These are phyloP conservation scores for Stenichneumon culpator DNA, from an alignment of 2,888 invertebrate genomes.

Conservation along the genomic window DNA sequence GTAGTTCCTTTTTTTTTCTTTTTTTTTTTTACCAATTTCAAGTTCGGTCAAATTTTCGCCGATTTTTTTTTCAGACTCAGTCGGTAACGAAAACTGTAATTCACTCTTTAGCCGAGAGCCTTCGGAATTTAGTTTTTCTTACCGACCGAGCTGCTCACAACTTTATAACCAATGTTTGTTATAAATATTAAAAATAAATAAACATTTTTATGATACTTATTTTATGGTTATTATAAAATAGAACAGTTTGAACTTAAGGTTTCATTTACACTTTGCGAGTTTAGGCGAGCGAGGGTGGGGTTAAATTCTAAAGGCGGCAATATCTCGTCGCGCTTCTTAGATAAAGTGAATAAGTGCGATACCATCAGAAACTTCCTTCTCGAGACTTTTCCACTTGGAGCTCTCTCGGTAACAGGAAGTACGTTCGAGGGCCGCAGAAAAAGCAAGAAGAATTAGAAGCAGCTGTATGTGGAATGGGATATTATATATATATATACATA, in stretches of 20 bases:
- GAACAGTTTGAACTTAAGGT: neutral
- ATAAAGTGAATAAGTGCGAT: constrained; percentile 31
- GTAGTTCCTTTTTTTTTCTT: too few relatives aligned
- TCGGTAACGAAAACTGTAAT: too few relatives aligned
- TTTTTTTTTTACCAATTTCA: too few relatives aligned
- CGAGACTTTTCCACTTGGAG: constrained; percentile 24
- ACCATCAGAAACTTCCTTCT: constrained; percentile 8
- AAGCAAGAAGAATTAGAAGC: constrained; percentile 37
- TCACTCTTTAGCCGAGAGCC: too few relatives aligned
- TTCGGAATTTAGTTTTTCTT: too few relatives aligned
- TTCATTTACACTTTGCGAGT: neutral
- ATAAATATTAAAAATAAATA: too few relatives aligned
- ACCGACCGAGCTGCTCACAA: too few relatives aligned
- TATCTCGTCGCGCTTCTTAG: constrained; percentile 3
- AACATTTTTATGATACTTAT: too few relatives aligned
- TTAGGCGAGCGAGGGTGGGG: neutral
- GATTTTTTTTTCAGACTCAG: too few relatives aligned
- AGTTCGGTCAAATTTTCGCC: too few relatives aligned
- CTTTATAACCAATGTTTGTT: too few relatives aligned
- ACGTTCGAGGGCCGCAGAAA: neutral
- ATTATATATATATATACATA: neutral
- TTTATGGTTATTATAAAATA: too few relatives aligned
- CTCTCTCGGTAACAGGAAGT: neutral
- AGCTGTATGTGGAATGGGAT: constrained; percentile 8
- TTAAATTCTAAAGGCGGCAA: constrained; percentile 12